Evolutionary conservation across 2,797 vertebrate species (phyloP).

Genomic region (Pseudochirops cupreus): DNA sequence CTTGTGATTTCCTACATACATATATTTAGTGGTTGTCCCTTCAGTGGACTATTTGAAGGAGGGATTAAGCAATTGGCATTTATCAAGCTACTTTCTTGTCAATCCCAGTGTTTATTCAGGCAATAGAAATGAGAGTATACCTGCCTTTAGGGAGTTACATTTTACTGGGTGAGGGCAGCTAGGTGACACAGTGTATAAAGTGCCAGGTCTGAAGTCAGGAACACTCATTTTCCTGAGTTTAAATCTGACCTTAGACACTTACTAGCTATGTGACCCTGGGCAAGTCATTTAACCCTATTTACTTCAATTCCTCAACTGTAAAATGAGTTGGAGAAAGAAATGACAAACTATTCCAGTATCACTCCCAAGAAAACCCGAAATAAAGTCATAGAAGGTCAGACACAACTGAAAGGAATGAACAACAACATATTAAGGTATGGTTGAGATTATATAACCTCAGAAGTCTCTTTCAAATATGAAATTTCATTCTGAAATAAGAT

Average conservation of each 20-base stretch:
- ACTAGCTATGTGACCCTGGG: neutral
- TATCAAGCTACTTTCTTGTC: too few species aligned
- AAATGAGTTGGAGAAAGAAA: neutral
- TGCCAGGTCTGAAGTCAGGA: neutral
- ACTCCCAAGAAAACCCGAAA: neutral
- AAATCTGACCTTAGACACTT: neutral
- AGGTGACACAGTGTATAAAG: neutral
- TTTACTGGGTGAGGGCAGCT: neutral
- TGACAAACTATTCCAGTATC: neutral
- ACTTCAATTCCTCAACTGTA: neutral
- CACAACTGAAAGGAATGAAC: neutral
- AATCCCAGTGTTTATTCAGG: too few species aligned
- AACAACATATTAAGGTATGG: neutral
- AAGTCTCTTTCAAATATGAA: neutral
- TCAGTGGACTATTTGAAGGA: too few species aligned
- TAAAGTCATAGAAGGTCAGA: neutral
- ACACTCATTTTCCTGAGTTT: neutral
- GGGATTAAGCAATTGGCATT: too few species aligned
- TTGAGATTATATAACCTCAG: neutral
- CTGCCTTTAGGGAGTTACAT: too few species aligned
- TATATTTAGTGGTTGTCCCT: too few species aligned
- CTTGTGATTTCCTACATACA: neutral
- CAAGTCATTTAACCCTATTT: neutral
- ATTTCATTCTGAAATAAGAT: neutral
- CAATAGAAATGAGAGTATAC: too few species aligned